Percentiles rank a stretch among this genome's conserved stretches.
These are phyloP conservation scores for Trichonephila clavipes DNA, from an alignment of 1,140 invertebrate species.

Conservation along the genomic window DNA sequence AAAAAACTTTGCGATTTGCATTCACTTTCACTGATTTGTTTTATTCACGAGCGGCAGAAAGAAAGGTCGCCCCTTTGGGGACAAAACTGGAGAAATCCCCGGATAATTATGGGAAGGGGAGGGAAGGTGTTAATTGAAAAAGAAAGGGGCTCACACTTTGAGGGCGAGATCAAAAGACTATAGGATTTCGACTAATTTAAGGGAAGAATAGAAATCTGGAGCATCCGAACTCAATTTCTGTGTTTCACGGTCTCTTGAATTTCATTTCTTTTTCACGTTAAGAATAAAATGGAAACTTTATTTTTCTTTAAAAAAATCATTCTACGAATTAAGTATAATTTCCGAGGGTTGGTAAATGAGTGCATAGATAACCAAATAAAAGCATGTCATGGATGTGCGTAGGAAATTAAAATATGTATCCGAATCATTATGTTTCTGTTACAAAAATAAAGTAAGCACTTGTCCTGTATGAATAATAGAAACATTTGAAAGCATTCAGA, in stretches of 20 bases:
- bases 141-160: background rate
- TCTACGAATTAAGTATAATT: no score
- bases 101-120: background rate
- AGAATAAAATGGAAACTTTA: no score
- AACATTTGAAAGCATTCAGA: no score
- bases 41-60: slow-evolving; percentile 60
- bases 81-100: background rate
- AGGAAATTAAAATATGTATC: no score
- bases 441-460: no score
- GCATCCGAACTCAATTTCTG: background rate
- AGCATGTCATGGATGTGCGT: no score
- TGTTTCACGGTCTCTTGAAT: background rate
- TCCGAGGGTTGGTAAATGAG: no score
- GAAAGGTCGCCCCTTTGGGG: background rate
- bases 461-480: no score
- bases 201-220: background rate
- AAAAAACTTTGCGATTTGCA: slow-evolving; percentile 45
- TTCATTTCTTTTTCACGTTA: no score
- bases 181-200: slow-evolving; percentile 3
- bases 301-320: no score
- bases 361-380: no score
- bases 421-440: no score
- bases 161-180: background rate
- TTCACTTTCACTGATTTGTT: slow-evolving; percentile 70
- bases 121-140: slow-evolving; percentile 29